phyloP scores from a whole-genome alignment of 2,888 invertebrate genomes.

The Imbricaverruca yamaguchii region DNA sequence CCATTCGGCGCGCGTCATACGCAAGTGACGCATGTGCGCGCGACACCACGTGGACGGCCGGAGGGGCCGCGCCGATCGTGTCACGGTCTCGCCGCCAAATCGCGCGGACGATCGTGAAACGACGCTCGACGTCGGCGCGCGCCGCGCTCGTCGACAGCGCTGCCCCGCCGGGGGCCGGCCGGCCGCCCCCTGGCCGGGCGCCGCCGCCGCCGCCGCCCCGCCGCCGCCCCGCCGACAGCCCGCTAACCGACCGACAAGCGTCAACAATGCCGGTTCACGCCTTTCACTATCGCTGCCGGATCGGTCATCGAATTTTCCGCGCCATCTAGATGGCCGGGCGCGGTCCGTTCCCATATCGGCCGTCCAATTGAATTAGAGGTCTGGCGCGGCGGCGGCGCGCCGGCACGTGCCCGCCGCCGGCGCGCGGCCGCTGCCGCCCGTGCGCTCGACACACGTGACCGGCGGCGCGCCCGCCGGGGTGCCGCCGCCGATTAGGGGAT shows the following conservation, averaged over 20 bases:
- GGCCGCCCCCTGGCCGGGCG: neutral
- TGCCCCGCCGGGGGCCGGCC: no score
- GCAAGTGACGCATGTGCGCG: neutral
- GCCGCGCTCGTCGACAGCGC: no score
- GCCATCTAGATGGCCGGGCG: neutral
- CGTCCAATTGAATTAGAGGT: slow-evolving; percentile 10
- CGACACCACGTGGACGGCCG: neutral
- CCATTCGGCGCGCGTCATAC: neutral
- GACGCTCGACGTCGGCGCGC: neutral
- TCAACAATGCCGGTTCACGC: slow-evolving; percentile 13
- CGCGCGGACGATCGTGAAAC: neutral
- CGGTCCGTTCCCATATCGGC: slow-evolving; percentile 9
- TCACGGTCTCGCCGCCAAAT: neutral
- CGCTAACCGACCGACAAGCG: neutral
- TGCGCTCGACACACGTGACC: neutral
- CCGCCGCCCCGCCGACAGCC: neutral
- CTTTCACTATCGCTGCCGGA: neutral
- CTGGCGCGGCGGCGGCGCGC: neutral
- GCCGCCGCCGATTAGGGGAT: neutral
- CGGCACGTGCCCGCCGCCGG: neutral
- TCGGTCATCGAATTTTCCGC: slow-evolving; percentile 12
- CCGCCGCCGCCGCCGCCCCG: neutral
- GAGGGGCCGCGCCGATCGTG: neutral
- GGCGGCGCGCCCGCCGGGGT: neutral
- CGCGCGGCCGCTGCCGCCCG: neutral